These are phyloP conservation scores for Hippocampus kuda DNA, from an alignment of 2,797 vertebrate genomes.

Conservation along the genomic window DNA sequence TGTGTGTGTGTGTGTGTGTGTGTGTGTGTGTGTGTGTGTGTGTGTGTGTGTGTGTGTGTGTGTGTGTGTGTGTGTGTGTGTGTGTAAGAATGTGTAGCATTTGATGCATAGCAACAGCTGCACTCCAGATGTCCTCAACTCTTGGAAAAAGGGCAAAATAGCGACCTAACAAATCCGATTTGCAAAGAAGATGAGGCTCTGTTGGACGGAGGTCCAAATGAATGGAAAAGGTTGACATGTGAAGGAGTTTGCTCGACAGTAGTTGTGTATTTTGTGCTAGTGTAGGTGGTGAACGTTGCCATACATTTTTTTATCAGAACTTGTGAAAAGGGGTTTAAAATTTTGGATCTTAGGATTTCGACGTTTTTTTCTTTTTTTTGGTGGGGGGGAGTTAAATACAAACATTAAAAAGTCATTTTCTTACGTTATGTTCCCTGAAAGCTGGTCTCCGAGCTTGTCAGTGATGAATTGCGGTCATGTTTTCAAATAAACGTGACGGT, in stretches of 20 bases:
- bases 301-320: not conserved
- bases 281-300: not conserved
- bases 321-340: not conserved
- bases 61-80: too few relatives aligned
- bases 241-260: not conserved
- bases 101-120: constrained; percentile 56
- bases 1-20: too few relatives aligned
- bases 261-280: not conserved
- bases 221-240: not conserved
- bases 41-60: too few relatives aligned
- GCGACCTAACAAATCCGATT: constrained; percentile 19
- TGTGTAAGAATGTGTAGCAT: constrained; percentile 7
- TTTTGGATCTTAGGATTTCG: not conserved
- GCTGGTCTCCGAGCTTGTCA: not conserved
- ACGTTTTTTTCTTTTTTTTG: not conserved
- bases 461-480: not conserved
- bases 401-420: not conserved
- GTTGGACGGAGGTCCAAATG: not conserved
- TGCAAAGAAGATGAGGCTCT: constrained; percentile 12
- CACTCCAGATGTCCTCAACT: constrained; percentile 54
- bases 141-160: constrained; percentile 9
- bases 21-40: too few relatives aligned
- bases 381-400: too few relatives aligned
- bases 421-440: not conserved
- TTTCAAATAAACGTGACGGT: not conserved